phyloP scores from a whole-genome alignment of 2,113 vertebrate genomes.

The Lepisosteus oculatus region DNA sequence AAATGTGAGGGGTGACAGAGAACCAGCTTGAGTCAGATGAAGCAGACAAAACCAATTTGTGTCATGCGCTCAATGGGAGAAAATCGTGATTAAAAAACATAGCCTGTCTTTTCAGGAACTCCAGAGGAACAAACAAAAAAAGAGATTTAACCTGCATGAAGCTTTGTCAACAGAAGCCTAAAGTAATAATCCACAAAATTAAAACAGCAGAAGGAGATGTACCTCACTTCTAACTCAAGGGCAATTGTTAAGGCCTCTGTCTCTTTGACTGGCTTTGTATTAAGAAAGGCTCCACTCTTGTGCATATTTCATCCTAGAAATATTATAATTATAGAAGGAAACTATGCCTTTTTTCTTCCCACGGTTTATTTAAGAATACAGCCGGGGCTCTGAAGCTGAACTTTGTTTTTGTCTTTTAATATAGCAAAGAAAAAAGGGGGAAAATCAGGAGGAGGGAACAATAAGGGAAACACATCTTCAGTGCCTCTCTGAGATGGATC shows the following conservation, averaged over 20 bases:
- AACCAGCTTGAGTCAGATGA: background rate
- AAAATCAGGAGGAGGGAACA: background rate
- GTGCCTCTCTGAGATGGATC: background rate
- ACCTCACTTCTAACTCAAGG: no score
- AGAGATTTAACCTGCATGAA: constrained; percentile 13
- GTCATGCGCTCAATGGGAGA: background rate
- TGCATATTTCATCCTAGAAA: no score
- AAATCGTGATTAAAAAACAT: background rate
- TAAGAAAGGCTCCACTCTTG: background rate
- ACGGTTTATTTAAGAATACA: background rate
- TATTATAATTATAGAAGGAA: no score
- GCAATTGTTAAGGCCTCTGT: no score
- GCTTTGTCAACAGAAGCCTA: constrained; percentile 34
- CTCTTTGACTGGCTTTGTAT: background rate
- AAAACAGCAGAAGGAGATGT: no score
- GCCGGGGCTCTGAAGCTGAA: no score
- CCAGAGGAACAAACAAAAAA: background rate
- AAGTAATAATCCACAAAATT: constrained; percentile 17
- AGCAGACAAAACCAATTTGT: background rate
- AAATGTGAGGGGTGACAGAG: background rate
- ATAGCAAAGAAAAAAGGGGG: background rate
- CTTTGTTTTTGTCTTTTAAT: no score
- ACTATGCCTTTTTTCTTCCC: constrained; percentile 3
- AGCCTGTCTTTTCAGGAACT: background rate
- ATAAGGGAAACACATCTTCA: constrained; percentile 13